A percentile compares a stretch with the other conserved stretches of the same genome.
Evolutionary conservation across 2,797 vertebrate genomes (phyloP).

Genomic region (Gymnodraco acuticeps): DNA sequence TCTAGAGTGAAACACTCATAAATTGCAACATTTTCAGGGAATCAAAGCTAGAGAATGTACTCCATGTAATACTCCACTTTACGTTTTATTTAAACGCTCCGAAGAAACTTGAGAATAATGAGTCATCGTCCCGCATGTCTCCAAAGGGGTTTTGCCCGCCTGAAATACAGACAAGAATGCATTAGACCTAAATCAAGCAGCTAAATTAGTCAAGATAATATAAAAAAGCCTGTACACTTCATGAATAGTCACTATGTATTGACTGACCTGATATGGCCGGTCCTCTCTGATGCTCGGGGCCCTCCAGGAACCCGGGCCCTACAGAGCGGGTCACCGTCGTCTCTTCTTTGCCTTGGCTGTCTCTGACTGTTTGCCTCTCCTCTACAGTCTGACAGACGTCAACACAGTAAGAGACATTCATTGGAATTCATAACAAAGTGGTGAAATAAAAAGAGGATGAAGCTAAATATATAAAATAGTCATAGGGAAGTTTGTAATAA

Average conservation of each 20-base stretch:
- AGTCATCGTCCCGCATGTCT: constrained; percentile 78
- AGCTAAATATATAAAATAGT: neutral
- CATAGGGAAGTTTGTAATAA: neutral
- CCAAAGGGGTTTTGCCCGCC: constrained; percentile 62
- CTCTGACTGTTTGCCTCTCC: constrained; percentile 89
- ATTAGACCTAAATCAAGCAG: neutral
- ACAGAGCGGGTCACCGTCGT: constrained; percentile 87
- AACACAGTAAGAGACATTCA: neutral
- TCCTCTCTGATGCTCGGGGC: constrained; percentile 46
- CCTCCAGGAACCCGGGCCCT: constrained; percentile 56
- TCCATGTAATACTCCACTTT: neutral
- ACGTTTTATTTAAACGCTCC: constrained; percentile 77
- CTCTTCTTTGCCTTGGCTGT: constrained; percentile 87
- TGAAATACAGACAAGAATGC: constrained; percentile 56
- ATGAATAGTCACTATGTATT: too few relatives aligned
- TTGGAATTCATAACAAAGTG: neutral
- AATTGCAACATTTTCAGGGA: constrained; percentile 6
- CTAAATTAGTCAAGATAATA: neutral
- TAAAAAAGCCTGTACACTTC: neutral
- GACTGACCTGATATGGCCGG: constrained; percentile 63
- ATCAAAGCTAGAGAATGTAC: neutral
- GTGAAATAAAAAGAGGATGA: neutral
- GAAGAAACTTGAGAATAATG: constrained; percentile 87
- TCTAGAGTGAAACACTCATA: constrained; percentile 9
- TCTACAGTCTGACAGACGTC: constrained; percentile 84